Conservation (phyloP, 2,113 vertebrate species). For the Entomyzon cyanotis region DNA sequence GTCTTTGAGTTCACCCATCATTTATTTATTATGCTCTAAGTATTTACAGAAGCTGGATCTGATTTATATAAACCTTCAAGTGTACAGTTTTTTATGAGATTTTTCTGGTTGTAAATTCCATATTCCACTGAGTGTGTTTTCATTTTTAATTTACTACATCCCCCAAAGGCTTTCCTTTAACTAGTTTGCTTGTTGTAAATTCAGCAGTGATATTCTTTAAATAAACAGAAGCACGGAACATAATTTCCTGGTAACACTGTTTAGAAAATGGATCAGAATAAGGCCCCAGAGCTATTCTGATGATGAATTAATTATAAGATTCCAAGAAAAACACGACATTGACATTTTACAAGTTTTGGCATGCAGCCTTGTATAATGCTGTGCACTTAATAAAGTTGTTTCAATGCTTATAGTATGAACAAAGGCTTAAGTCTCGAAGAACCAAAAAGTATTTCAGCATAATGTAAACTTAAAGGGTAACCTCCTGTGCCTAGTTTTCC, state of each 20-base stretch:
- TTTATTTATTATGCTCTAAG: conserved; percentile 32
- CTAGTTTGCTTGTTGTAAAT: conserved; percentile 53
- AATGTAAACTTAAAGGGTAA: neutral
- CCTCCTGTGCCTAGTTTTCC: neutral
- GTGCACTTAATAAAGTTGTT: conserved; percentile 43
- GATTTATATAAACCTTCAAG: conserved; percentile 61
- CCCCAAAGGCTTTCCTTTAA: conserved; percentile 55
- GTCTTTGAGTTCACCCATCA: neutral
- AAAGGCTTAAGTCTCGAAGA: neutral
- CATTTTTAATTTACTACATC: conserved; percentile 61
- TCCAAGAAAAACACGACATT: conserved; percentile 27
- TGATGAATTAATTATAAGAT: conserved; percentile 66
- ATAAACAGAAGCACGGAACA: conserved; percentile 43
- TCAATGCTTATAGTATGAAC: neutral
- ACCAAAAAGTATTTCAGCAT: neutral
- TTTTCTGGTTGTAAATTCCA: conserved; percentile 36
- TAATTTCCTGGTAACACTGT: conserved; percentile 54
- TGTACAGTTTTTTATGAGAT: neutral
- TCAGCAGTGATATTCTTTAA: conserved; percentile 62
- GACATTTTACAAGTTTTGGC: conserved; percentile 50
- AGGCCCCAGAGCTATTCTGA: conserved; percentile 46
- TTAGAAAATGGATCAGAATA: conserved; percentile 61
- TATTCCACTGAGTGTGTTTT: conserved; percentile 45
- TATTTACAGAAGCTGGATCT: conserved; percentile 38
- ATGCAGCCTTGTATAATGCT: conserved; percentile 12